phyloP scores from a whole-genome alignment of 2,888 invertebrate genomes.

The Limnephilus marmoratus region DNA sequence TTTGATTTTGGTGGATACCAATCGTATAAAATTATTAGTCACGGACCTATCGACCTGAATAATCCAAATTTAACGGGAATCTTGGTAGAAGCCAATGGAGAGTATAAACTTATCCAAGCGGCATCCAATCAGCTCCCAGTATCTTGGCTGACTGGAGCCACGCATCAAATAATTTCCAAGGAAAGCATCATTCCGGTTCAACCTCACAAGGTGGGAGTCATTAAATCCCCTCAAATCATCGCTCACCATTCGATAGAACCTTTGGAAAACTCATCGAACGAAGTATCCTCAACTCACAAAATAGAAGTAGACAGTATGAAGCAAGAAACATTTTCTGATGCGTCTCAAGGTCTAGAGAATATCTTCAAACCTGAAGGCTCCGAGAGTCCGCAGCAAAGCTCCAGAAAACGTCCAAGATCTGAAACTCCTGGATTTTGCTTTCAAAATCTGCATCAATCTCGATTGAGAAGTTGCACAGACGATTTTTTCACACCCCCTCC shows the following conservation, averaged over 20 bases:
- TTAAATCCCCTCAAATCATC: slow-evolving; percentile 66
- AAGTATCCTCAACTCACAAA: slow-evolving; percentile 67
- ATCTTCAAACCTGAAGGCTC: slow-evolving; percentile 87
- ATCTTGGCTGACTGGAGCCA: slow-evolving; percentile 66
- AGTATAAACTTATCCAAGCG: slow-evolving; percentile 80
- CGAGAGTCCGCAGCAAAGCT: slow-evolving; percentile 81
- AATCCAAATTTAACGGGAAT: slow-evolving; percentile 78
- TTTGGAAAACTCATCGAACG: slow-evolving; percentile 45
- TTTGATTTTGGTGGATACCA: slow-evolving; percentile 78
- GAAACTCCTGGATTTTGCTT: slow-evolving; percentile 70
- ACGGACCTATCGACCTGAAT: slow-evolving; percentile 77
- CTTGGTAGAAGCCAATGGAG: slow-evolving; percentile 80
- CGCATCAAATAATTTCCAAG: slow-evolving; percentile 67
- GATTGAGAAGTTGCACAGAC: slow-evolving; percentile 71
- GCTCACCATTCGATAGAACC: slow-evolving; percentile 41
- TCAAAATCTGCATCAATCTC: slow-evolving; percentile 70
- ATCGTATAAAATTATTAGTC: slow-evolving; percentile 77
- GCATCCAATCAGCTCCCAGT: slow-evolving; percentile 72
- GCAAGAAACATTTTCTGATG: slow-evolving; percentile 83
- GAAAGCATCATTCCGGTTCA: slow-evolving; percentile 70
- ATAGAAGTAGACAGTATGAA: slow-evolving; percentile 75
- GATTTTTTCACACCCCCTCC: slow-evolving; percentile 94
- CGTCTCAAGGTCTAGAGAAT: slow-evolving; percentile 22
- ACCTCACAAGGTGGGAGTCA: slow-evolving; percentile 69
- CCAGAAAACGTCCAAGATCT: slow-evolving; percentile 81